Base-by-base conservation (phyloP, 2,113 vertebrate genomes). In the Nothobranchius furzeri region DNA sequence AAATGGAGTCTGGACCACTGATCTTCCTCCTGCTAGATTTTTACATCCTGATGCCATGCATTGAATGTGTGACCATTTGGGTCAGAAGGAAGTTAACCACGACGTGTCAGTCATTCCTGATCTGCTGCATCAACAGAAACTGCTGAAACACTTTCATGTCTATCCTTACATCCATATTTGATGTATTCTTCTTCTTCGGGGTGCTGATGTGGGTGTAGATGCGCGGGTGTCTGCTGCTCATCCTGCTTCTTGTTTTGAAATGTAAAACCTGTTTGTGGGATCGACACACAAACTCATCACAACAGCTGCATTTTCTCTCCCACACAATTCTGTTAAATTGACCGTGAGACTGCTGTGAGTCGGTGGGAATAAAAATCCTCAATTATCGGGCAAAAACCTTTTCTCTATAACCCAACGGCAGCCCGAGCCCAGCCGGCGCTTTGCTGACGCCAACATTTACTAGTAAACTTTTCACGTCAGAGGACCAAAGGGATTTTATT, bases 241-340 rank as follows among this genome's bases (percentile, higher is more conserved):
- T 64, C 67, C 47, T 66, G 37, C 54, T 40, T 2, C 68, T 76
- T 64, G 42, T 74, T 84, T 63, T 79, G 75, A 81, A 73, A 84
- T 73, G 69, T 73, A 77, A 66, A 76, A 75, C 54, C 74, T 53
- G 53, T 64, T 64, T 68, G 52, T 80, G 71, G 70, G 45, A 43
- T 51, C 24, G 52, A 25, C 60, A 57, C 65, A 56, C 67, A 69
- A 68, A 60, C 60, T 60, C 63, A 49, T 58, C 45, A 67, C 67
- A 72, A 71, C 79, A 82, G 67, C 75, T 69, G 75, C 58, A 61
- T 69, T 73, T 70, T 64, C 69, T 82, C 85, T 78, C 76, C 76
- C 79, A 80, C 76, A 64, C 75, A 52, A 54, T 64, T 68, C 60
- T 58, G 81, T 71, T 77, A 76, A 86, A 75, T 75, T 84, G 84